Evolutionary conservation across 2,888 invertebrate genomes (phyloP), one percentile per base, ranked within the genome.

Genomic region (Latheticus oryzae): DNA sequence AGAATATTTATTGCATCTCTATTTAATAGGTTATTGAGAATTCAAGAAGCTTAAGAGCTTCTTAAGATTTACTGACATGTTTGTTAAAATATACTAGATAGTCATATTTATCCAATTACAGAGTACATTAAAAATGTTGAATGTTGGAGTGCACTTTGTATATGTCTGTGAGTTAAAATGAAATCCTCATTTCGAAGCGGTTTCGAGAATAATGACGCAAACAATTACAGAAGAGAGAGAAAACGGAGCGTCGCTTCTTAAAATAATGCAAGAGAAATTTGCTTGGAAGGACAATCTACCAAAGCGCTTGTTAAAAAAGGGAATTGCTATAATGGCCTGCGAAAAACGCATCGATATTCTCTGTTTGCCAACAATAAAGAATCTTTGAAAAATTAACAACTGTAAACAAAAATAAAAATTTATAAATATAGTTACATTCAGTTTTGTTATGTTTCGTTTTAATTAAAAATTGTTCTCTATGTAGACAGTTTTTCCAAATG

Each of bases 241-340:
- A 9, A 45, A 28, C 13, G 9, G 52, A 52, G n/a, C 17, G 13
- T 32, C 9, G 23, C 52, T 17, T 52, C 52, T 52, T 52, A 52
- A 52, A 52, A 52, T 52, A 52, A 52, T 52, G 42, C 42, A 52
- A 52, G 52, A 40, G 51, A 51, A 51, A 51, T 51, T 40, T 51
- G 51, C 51, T 40, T 23, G 51, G 37, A 32, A 52, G 52, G 52
- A 52, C 52, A 52, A 51, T 51, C 30, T 21, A 42, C 40, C 42
- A 40, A 52, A 52, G 38, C 50, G 50, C 50, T 50, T 24, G 52
- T 52, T 52, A 32, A 32, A 52, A 52, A 42, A 9, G 52, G n/a
- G 42, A 42, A 52, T 50, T 42, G 52, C 19, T 42, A 24, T 52
- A 52, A 52, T 42, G 42, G 52, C 12, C 52, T 32, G 52, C 16